Evolutionary conservation across 2,797 vertebrate species (phyloP).

Genomic region (Numenius phaeopus): DNA sequence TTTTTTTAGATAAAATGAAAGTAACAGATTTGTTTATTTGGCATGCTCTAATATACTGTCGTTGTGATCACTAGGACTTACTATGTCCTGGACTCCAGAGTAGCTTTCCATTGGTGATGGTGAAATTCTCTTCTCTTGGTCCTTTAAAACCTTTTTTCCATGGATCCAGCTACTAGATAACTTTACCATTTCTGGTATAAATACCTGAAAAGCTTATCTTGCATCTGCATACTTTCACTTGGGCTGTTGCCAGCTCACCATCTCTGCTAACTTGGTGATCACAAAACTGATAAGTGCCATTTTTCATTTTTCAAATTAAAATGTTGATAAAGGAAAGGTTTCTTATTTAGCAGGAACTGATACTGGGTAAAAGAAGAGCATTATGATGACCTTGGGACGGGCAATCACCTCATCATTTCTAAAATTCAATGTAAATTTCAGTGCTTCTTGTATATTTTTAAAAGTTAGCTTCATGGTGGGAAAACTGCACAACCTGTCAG

Average conservation of each 20-base stretch:
- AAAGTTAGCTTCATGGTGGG: background rate
- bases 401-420: background rate
- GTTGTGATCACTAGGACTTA: background rate
- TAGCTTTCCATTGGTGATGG: background rate
- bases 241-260: background rate
- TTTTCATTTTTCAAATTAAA: background rate
- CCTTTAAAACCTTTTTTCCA: background rate
- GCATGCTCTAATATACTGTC: background rate
- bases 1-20: background rate
- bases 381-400: background rate
- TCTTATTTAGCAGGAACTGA: background rate
- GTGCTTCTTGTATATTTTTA: background rate
- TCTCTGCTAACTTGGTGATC: background rate
- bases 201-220: constrained; percentile 2
- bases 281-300: background rate
- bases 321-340: background rate
- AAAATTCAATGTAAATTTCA: background rate
- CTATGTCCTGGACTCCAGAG: background rate
- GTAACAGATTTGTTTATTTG: background rate
- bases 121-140: background rate
- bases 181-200: background rate
- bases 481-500: background rate
- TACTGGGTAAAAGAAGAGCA: background rate
- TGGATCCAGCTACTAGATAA: background rate
- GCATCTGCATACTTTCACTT: background rate